A percentile compares a stretch with the other conserved stretches of the same genome.
phyloP scores from a whole-genome alignment of 2,797 vertebrate species.

The Micropoecilia bifurca region DNA sequence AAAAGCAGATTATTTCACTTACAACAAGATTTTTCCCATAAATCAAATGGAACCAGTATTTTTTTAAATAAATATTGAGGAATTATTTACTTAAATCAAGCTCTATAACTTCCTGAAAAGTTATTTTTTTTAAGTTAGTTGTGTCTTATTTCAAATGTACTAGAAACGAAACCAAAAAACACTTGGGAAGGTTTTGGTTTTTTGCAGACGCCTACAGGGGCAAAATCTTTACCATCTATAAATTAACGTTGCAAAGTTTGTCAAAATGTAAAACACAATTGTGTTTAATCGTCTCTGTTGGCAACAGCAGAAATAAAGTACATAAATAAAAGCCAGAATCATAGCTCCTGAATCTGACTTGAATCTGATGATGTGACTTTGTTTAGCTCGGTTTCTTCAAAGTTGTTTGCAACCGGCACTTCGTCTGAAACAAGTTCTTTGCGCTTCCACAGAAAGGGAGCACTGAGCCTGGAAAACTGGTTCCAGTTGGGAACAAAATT shows the following conservation, averaged over 20 bases:
- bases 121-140: too few relatives aligned
- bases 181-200: too few relatives aligned
- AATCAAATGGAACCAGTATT: too few relatives aligned
- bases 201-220: too few relatives aligned
- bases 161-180: too few relatives aligned
- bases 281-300: background rate
- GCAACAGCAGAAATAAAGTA: background rate
- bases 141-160: too few relatives aligned
- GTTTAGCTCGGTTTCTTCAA: background rate
- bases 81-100: too few relatives aligned
- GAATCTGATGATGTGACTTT: background rate
- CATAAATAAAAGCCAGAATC: background rate
- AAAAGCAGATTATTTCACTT: too few relatives aligned
- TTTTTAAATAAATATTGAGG: too few relatives aligned
- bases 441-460: background rate
- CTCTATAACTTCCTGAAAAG: too few relatives aligned
- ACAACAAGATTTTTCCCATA: too few relatives aligned
- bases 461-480: slow-evolving; percentile 5
- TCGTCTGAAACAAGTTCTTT: slow-evolving; percentile 6
- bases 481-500: background rate
- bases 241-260: background rate
- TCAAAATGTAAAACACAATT: background rate
- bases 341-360: background rate
- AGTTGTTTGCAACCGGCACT: background rate
- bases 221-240: too few relatives aligned